Conservation (phyloP, 2,797 vertebrate genomes). For the Chaunax sp. region DNA sequence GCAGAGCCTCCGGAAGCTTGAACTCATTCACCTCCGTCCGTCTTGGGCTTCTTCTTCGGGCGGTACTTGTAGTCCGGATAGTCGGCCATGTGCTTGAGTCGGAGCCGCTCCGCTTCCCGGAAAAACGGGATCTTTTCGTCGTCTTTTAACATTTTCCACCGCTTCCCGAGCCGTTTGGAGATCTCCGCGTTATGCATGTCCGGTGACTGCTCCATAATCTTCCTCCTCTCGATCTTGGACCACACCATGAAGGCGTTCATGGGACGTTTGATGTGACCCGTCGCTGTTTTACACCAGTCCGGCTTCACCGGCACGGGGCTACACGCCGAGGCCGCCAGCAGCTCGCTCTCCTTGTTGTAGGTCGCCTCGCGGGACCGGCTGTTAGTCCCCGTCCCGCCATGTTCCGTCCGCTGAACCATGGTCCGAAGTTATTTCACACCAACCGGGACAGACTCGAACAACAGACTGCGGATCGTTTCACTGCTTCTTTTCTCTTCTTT, state of each 20-base stretch:
- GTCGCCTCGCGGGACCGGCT: constrained; percentile 86
- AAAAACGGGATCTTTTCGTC: constrained; percentile 95
- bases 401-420: constrained; percentile 92
- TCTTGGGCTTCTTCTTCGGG: too few relatives aligned
- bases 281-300: constrained; percentile 93
- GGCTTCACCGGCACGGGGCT: constrained; percentile 88
- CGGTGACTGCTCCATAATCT: constrained; percentile 95
- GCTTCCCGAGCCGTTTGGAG: constrained; percentile 94
- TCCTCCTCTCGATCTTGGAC: constrained; percentile 93
- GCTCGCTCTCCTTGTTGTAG: constrained; percentile 22
- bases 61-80: too few relatives aligned
- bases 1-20: too few relatives aligned
- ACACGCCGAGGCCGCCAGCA: constrained; percentile 80
- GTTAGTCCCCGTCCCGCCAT: constrained; percentile 79
- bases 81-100: too few relatives aligned
- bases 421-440: constrained; percentile 15
- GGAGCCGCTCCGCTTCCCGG: constrained; percentile 83
- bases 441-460: neutral
- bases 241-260: constrained; percentile 99
- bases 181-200: constrained; percentile 99
- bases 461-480: constrained; percentile 6
- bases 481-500: too few relatives aligned
- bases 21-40: too few relatives aligned
- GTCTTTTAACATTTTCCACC: constrained; percentile 94
- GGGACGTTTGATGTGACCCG: constrained; percentile 90